Evolutionary conservation across 2,113 vertebrate genomes (phyloP), one percentile per base, ranked within the genome.

Genomic region (Setophaga kirtlandii): DNA sequence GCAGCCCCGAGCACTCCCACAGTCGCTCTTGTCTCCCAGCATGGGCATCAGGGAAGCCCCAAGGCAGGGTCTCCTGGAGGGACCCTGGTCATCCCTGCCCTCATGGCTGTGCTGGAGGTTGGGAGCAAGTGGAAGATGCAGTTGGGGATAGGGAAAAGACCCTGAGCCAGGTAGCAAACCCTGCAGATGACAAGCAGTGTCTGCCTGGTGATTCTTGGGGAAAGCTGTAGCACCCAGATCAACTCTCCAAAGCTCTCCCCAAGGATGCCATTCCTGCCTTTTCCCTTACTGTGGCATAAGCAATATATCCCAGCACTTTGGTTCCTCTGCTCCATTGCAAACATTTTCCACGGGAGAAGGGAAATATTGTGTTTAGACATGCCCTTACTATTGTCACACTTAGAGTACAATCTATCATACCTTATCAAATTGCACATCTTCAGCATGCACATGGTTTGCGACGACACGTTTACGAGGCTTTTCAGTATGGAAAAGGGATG

Each of bases 351-450:
- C 0, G 2, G 87, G 67, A 97, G 91, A 70, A 97, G 87, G 89
- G 84, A 97, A 95, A 28, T 58, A 87, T 25, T 79, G 76, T 97
- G 96, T 96, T 98, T 84, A 89, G 92, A 94, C 94, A 82, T 90
- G 95, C 86, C 73, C 85, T 92, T 81, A 75, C 80, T 95, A 65
- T 49, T 95, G 95, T 96, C 95, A 96, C 91, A 74, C 80, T 86
- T 60, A 10, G 12, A 76, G 37, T 59, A 74, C 89, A 25, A 4
- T 52, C 94, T 59, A 65, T 81, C 81, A 28, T 9, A 58, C 64
- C 74, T 96, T 96, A 97, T 96, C 96, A 68, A 73, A 83, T 37
- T 89, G 95, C 95, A 83, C 89, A 96, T 97, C 96, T 94, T 75
- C 94, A 94, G 90, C 88, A 84, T 15, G 73, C 75, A 86, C 73